Conservation (phyloP, 2,113 vertebrate species). For the Rhadina sibilatrix region DNA sequence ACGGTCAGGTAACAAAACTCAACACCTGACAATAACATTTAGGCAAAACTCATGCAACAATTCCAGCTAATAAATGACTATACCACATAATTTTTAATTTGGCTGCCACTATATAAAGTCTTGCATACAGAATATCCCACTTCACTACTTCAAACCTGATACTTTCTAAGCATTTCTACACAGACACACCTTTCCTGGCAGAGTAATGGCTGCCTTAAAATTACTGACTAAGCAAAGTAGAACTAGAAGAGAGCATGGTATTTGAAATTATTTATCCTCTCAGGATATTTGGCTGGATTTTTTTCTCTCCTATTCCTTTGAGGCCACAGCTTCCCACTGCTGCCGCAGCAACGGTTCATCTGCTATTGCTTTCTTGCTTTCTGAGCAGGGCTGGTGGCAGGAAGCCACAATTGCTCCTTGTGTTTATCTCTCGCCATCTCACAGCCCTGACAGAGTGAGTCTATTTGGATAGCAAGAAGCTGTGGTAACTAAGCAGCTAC, state of each 20-base stretch:
- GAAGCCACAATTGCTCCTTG: conserved; percentile 63
- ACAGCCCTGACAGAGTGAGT: background rate
- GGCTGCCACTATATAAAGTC: background rate
- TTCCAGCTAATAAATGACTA: background rate
- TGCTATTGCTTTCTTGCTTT: conserved; percentile 24
- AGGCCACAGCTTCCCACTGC: background rate
- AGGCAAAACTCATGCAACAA: background rate
- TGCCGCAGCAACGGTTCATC: background rate
- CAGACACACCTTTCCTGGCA: background rate
- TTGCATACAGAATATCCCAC: background rate
- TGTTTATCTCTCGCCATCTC: conserved; percentile 57
- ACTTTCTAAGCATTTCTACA: background rate
- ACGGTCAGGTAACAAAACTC: background rate
- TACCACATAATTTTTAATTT: background rate
- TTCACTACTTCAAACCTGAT: background rate
- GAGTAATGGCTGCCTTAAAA: background rate
- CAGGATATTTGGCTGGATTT: background rate
- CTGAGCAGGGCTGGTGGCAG: conserved; percentile 43
- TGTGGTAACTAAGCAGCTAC: conserved; percentile 37
- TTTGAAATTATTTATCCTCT: background rate
- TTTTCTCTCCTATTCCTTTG: background rate
- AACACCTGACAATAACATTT: background rate
- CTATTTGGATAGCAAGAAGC: conserved; percentile 50
- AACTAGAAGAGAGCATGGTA: background rate
- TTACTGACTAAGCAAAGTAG: background rate